Conservation (phyloP, 2,888 invertebrate genomes). For the Electrophaes corylata region DNA sequence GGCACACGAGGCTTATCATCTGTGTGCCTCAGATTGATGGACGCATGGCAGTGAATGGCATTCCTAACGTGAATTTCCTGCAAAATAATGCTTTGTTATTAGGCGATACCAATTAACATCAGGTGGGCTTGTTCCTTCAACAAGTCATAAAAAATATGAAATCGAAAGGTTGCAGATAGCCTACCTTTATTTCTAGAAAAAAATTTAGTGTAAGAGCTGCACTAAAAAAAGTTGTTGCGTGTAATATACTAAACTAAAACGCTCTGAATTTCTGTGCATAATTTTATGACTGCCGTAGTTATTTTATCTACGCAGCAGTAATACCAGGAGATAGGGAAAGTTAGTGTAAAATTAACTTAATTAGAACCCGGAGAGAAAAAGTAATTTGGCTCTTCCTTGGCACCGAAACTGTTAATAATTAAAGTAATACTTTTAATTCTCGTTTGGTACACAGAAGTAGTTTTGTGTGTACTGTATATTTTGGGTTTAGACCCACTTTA, state of each 20-base stretch:
- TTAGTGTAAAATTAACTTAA: slow-evolving; percentile 14
- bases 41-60: too few species aligned
- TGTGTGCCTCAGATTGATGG: too few species aligned
- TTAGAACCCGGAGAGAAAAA: slow-evolving; percentile 10
- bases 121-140: too few species aligned
- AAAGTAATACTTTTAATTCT: slow-evolving; percentile 5
- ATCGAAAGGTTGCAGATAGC: too few species aligned
- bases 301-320: neutral
- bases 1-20: too few species aligned
- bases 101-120: too few species aligned
- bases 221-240: neutral
- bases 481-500: neutral
- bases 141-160: too few species aligned
- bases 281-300: neutral
- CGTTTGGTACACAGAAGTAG: neutral
- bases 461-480: neutral
- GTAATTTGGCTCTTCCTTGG: slow-evolving; percentile 11
- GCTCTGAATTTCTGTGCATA: neutral
- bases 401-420: slow-evolving; percentile 12
- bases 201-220: too few species aligned
- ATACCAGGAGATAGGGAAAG: neutral
- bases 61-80: too few species aligned
- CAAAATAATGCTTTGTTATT: too few species aligned
- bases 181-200: too few species aligned
- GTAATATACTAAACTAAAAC: neutral